Base-by-base conservation (phyloP, 2,888 invertebrate genomes). In the Sphinx pinastri region DNA sequence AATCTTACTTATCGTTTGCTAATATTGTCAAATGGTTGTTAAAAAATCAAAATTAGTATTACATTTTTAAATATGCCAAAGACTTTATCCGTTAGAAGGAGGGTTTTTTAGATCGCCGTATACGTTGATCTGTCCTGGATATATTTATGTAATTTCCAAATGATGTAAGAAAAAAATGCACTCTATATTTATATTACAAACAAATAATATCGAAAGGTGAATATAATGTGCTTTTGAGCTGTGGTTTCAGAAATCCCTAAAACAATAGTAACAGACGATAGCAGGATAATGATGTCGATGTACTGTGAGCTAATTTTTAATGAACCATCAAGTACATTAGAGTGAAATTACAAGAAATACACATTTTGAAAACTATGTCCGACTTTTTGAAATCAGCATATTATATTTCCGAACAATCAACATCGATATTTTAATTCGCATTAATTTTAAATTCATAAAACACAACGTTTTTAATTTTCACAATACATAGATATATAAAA, bases 381-480 rank as follows among this genome's bases (percentile, higher is more conserved):
- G 63, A 63, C 49, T 49, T 63, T 63, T 63, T 63, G 63, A 63
- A 63, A 63, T 63, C 63, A 63, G 63, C 63, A 63, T 11, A 19
- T 63, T 63, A 49, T 63, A 63, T 47, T 63, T 63, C 13, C 63
- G 63, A 63, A 63, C 49, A 63, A 63, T 63, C 49, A 63, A 63
- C 63, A 63, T 63, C 49, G 19, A 63, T 63, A 63, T 49, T 63
- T 63, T 63, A 63, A 49, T 49, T 63, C 16, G 63, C 47, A 19
- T 47, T 60, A 67, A 16, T 63, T 60, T 79, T 88, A 88, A 85
- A 87, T 85, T 88, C 81, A 83, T 82, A 81, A 87, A 88, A 88
- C 84, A 85, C 87, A 89, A 89, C 88, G 75, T 70, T 71, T 25
- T 72, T 73, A 81, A 77, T 79, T 71, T 72, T 70, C 76, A 66